These are phyloP conservation scores for Melinopterus prodromus DNA, from an alignment of 2,888 invertebrate genomes.

Conservation along the genomic window DNA sequence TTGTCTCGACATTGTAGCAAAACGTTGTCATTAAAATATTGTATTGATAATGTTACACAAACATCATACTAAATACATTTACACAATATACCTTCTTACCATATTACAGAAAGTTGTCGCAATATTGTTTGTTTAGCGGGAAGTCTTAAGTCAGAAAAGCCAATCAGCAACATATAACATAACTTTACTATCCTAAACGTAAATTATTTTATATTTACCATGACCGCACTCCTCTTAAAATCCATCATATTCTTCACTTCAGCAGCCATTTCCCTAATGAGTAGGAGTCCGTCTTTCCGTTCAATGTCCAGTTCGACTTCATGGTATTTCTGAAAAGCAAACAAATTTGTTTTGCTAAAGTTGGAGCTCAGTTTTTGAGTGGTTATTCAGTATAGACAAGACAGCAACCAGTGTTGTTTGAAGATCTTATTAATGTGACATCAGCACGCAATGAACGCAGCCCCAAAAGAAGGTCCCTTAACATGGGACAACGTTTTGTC, in stretches of 20 bases:
- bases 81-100: no score
- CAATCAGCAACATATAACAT: no score
- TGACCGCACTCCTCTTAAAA: slow-evolving; percentile 89
- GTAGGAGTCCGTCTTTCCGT: slow-evolving; percentile 83
- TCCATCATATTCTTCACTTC: slow-evolving; percentile 95
- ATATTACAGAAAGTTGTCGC: no score
- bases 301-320: slow-evolving; percentile 80
- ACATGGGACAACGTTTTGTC: no score
- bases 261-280: slow-evolving; percentile 86
- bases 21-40: no score
- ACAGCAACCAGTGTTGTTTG: not conserved
- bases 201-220: slow-evolving; percentile 70
- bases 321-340: slow-evolving; percentile 76
- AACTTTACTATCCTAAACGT: not conserved
- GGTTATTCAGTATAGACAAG: not conserved
- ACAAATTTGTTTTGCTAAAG: slow-evolving; percentile 15
- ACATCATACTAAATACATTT: no score
- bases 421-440: not conserved
- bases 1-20: no score
- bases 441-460: not conserved
- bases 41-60: no score
- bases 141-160: no score
- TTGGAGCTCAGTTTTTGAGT: not conserved
- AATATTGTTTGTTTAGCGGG: no score
- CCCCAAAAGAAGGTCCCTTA: no score